phyloP scores from a whole-genome alignment of 2,113 vertebrate species.

The Psettodes erumei region DNA sequence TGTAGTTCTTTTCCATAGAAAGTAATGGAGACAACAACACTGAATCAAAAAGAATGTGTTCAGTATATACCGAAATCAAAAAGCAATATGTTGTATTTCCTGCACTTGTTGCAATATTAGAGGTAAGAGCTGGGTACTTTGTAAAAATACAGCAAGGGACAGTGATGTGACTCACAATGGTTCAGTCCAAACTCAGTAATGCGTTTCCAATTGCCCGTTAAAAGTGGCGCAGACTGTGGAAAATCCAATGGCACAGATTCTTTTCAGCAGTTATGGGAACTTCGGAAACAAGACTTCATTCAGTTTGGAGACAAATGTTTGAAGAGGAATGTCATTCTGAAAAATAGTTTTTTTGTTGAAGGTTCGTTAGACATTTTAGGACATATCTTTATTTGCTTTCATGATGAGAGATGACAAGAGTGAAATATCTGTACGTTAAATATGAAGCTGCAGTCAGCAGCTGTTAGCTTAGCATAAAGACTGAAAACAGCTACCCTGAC shows the following conservation, averaged over 20 bases:
- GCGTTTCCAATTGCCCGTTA: constrained; percentile 64
- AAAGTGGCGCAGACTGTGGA: constrained; percentile 59
- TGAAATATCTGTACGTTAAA: too few relatives aligned
- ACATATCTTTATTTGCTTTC: not conserved
- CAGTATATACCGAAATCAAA: not conserved
- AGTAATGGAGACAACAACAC: not conserved
- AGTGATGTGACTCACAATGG: constrained; percentile 14
- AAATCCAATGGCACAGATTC: constrained; percentile 45
- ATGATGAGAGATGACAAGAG: not conserved
- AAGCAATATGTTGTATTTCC: not conserved
- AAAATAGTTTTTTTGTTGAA: too few relatives aligned
- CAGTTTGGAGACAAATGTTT: not conserved
- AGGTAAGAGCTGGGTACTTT: not conserved
- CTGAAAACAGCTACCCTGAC: not conserved
- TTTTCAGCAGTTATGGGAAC: constrained; percentile 45
- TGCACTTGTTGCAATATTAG: not conserved
- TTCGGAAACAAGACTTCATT: constrained; percentile 5
- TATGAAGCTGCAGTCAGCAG: not conserved
- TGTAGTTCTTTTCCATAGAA: not conserved
- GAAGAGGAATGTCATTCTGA: too few relatives aligned
- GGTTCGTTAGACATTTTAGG: too few relatives aligned
- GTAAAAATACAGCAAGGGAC: not conserved
- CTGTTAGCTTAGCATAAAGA: not conserved
- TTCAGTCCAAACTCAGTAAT: constrained; percentile 46
- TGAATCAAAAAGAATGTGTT: not conserved